Conservation (phyloP, 1,140 invertebrate genomes). For the Zaprionus capensis region DNA sequence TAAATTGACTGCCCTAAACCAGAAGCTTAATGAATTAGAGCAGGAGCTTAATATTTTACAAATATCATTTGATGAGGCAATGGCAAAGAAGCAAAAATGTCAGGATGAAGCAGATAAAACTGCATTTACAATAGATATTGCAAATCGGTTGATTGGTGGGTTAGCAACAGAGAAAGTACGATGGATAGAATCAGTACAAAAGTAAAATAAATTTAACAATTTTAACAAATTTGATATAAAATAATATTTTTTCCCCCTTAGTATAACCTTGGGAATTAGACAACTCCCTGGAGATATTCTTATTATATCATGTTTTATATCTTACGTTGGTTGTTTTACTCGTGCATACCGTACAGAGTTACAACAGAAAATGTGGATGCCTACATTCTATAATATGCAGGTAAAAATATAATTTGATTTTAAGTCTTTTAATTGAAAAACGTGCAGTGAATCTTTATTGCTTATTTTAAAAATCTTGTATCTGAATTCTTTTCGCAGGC, state of each 20-base stretch:
- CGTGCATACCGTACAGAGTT: constrained; percentile 93
- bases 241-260: constrained; percentile 63
- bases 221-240: not conserved
- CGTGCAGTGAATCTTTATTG: too few relatives aligned
- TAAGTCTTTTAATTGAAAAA: too few relatives aligned
- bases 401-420: constrained; percentile 30
- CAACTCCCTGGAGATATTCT: constrained; percentile 94
- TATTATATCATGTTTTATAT: constrained; percentile 96
- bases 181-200: constrained; percentile 85
- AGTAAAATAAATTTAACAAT: not conserved
- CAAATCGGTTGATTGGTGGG: constrained; percentile 96
- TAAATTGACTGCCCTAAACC: constrained; percentile 88
- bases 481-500: too few relatives aligned
- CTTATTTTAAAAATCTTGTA: too few relatives aligned
- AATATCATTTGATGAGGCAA: constrained; percentile 93
- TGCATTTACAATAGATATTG: constrained; percentile 93
- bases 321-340: constrained; percentile 97
- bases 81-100: constrained; percentile 94
- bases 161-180: constrained; percentile 96
- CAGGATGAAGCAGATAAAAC: constrained; percentile 94
- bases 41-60: constrained; percentile 90
- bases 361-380: constrained; percentile 86
- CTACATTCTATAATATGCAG: constrained; percentile 62
- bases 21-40: constrained; percentile 89
- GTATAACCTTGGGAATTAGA: constrained; percentile 87